These are phyloP conservation scores for Lineus longissimus DNA, from an alignment of 1,140 invertebrate species.

Conservation along the genomic window DNA sequence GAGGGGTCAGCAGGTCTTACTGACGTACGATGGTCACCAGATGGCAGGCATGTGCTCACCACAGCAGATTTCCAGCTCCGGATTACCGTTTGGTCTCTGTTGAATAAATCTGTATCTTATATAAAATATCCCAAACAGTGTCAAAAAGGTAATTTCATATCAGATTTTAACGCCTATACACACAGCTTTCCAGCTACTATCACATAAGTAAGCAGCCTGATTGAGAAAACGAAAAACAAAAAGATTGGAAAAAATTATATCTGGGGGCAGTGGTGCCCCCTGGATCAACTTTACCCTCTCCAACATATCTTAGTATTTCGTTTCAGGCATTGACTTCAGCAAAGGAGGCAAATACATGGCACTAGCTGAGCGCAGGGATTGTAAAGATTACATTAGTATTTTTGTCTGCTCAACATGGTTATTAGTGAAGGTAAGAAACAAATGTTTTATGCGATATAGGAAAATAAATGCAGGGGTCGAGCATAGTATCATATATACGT, in stretches of 20 bases:
- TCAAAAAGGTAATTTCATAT: slow-evolving; percentile 33
- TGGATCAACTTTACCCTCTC: neutral
- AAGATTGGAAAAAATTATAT: neutral
- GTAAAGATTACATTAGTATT: slow-evolving; percentile 56
- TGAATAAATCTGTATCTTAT: slow-evolving; percentile 55
- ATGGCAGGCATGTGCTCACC: slow-evolving; percentile 55
- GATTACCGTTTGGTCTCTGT: slow-evolving; percentile 57
- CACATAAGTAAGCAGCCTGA: too few species aligned
- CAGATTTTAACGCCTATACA: too few species aligned
- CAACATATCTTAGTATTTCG: neutral
- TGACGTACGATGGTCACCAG: slow-evolving; percentile 53
- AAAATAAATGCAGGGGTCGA: too few species aligned
- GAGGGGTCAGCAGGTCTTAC: slow-evolving; percentile 55
- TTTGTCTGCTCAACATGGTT: slow-evolving; percentile 55
- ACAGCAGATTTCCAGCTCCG: slow-evolving; percentile 56
- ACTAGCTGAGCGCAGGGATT: slow-evolving; percentile 55
- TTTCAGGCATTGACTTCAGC: slow-evolving; percentile 48
- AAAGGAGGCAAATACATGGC: slow-evolving; percentile 54
- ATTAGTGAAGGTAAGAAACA: slow-evolving; percentile 53
- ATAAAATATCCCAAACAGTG: slow-evolving; percentile 56
- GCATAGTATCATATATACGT: too few species aligned
- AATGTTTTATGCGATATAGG: too few species aligned
- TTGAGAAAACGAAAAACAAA: too few species aligned
- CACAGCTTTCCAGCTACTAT: too few species aligned
- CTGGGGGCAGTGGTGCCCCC: neutral